Percentiles rank a stretch among this genome's conserved stretches.
Evolutionary conservation across 2,113 vertebrate genomes (phyloP).

Genomic region (Craseonycteris thonglongyai): DNA sequence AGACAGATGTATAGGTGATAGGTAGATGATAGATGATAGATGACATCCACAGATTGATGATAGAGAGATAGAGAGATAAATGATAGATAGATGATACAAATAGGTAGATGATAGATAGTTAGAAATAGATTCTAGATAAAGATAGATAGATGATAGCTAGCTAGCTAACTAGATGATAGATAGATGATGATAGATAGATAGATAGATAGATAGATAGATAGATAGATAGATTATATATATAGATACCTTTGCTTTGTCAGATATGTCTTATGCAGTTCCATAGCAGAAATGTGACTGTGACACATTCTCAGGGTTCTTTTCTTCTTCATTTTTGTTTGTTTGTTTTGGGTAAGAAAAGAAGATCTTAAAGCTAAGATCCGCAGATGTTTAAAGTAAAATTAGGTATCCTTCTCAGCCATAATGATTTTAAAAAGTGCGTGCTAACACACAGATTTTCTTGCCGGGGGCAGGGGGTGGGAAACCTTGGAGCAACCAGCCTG

Average conservation of each 20-base stretch:
- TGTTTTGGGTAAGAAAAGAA: too few species aligned
- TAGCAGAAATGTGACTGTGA: rapidly evolving
- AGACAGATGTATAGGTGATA: not conserved
- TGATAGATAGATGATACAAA: too few species aligned
- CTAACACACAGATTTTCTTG: not conserved
- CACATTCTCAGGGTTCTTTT: not conserved
- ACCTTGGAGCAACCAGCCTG: not conserved
- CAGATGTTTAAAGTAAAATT: not conserved
- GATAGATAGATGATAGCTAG: too few species aligned
- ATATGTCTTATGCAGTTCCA: not conserved
- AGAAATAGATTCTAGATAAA: not conserved
- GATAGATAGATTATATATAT: too few species aligned
- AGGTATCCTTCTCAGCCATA: not conserved
- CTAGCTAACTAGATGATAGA: too few species aligned
- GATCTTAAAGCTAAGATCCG: not conserved
- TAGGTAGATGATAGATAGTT: not conserved
- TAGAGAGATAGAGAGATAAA: too few species aligned
- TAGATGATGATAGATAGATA: too few species aligned
- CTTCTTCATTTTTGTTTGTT: not conserved
- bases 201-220: not conserved
- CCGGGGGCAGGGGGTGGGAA: not conserved
- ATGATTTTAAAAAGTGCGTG: not conserved
- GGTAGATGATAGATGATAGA: too few species aligned
- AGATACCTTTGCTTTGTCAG: not conserved
- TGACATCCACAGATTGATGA: too few species aligned